These are phyloP conservation scores for Tangara arthus DNA, from an alignment of 2,797 vertebrate genomes.

Conservation along the genomic window DNA sequence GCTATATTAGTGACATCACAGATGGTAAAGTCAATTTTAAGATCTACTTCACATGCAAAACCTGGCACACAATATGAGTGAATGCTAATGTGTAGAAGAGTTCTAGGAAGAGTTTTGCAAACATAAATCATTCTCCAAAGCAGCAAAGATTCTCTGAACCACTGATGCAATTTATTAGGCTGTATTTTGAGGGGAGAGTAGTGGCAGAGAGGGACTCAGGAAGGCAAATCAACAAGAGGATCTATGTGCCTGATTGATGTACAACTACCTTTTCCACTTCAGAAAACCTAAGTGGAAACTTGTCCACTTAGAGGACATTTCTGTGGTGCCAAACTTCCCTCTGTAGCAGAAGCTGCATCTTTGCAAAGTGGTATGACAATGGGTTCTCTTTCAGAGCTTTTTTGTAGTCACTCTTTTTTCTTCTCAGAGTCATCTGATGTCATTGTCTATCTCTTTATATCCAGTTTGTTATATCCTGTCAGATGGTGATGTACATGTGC, in stretches of 20 bases:
- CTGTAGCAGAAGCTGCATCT: neutral
- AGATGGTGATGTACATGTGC: neutral
- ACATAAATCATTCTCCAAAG: neutral
- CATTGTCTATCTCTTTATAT: neutral
- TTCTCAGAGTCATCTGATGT: neutral
- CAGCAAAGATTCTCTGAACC: neutral
- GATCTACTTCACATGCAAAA: constrained; percentile 2
- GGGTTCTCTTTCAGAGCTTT: neutral
- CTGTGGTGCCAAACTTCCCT: neutral
- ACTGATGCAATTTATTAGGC: neutral
- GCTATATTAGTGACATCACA: constrained; percentile 40
- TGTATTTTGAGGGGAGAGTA: neutral
- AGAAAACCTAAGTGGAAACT: neutral
- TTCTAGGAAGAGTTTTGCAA: neutral
- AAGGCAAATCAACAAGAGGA: neutral
- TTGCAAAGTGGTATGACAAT: neutral
- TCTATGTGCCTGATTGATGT: neutral
- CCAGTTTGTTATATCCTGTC: neutral
- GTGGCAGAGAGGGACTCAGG: neutral
- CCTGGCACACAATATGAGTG: neutral
- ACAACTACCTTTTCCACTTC: neutral
- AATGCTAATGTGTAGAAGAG: neutral
- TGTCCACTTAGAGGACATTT: neutral
- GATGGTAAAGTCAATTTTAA: constrained; percentile 6
- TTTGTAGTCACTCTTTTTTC: neutral